Percentiles rank a stretch among this genome's conserved stretches.
These are phyloP conservation scores for Cantharis lateralis DNA, from an alignment of 2,888 invertebrate species.

Conservation along the genomic window DNA sequence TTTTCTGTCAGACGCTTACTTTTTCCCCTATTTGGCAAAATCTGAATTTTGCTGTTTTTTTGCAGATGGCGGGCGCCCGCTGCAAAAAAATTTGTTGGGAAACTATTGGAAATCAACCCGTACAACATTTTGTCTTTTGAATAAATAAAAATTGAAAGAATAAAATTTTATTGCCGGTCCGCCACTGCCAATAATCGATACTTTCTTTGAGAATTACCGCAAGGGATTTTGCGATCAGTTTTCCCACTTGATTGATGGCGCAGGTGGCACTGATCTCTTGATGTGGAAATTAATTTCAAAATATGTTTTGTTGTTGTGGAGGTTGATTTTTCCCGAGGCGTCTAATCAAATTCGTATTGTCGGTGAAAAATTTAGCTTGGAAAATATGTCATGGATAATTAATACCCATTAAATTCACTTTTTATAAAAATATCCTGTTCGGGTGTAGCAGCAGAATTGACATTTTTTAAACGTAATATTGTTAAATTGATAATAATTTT, in stretches of 20 bases:
- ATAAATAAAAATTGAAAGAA: no score
- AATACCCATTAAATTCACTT: neutral
- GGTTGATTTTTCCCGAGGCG: neutral
- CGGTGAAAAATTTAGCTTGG: neutral
- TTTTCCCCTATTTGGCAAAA: no score
- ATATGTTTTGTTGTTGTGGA: neutral
- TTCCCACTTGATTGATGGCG: neutral
- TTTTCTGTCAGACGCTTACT: no score
- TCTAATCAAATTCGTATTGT: neutral
- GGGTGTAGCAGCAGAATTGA: neutral
- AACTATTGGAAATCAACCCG: no score
- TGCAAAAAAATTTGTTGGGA: no score
- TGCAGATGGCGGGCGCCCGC: no score
- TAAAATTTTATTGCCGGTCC: neutral
- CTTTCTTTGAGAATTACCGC: neutral
- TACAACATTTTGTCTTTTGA: no score
- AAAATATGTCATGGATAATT: neutral
- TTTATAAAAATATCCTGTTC: neutral
- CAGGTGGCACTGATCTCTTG: neutral
- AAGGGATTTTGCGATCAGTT: neutral
- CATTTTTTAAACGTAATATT: neutral
- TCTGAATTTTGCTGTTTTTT: no score
- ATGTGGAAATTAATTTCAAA: slow-evolving; percentile 1
- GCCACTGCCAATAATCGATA: neutral
- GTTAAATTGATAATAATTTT: neutral